Percentiles rank a stretch among this genome's conserved stretches.
Evolutionary conservation across 2,113 vertebrate genomes (phyloP).

Genomic region (Dipodomys stephensi): DNA sequence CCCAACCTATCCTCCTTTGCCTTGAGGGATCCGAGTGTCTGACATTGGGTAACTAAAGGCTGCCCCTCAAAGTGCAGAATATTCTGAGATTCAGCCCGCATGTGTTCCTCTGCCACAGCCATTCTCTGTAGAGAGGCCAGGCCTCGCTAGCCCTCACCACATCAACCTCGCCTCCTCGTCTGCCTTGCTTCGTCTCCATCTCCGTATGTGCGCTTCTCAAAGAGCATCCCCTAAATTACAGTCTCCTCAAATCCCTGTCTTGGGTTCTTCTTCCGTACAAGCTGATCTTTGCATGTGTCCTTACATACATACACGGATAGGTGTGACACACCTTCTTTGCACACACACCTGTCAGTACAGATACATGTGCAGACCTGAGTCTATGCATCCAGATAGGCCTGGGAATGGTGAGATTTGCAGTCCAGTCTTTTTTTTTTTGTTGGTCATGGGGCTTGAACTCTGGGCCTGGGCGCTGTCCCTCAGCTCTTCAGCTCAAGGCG

Average conservation of each 20-base stretch:
- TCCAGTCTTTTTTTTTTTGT: too few species aligned
- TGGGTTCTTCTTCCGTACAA: neutral
- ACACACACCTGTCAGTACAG: too few species aligned
- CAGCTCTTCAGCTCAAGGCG: too few species aligned
- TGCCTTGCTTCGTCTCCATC: neutral
- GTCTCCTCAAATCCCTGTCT: neutral
- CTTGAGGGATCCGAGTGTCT: neutral
- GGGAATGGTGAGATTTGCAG: neutral
- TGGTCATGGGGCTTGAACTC: too few species aligned
- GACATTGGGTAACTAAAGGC: too few species aligned
- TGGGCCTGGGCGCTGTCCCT: too few species aligned
- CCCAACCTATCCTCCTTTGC: neutral
- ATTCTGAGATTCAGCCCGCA: neutral
- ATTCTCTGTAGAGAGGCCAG: too few species aligned
- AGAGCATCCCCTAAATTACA: fast-evolving
- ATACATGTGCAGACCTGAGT: neutral
- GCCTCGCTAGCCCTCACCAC: neutral
- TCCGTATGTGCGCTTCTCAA: neutral
- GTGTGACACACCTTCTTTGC: too few species aligned
- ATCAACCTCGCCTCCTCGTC: neutral
- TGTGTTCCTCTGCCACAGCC: too few species aligned
- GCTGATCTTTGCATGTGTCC: neutral
- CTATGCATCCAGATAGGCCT: too few species aligned
- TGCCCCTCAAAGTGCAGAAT: neutral
- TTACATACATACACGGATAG: neutral